A percentile compares a stretch with the other conserved stretches of the same genome.
phyloP scores from a whole-genome alignment of 2,888 invertebrate species.

The Drosophila multiciliata region DNA sequence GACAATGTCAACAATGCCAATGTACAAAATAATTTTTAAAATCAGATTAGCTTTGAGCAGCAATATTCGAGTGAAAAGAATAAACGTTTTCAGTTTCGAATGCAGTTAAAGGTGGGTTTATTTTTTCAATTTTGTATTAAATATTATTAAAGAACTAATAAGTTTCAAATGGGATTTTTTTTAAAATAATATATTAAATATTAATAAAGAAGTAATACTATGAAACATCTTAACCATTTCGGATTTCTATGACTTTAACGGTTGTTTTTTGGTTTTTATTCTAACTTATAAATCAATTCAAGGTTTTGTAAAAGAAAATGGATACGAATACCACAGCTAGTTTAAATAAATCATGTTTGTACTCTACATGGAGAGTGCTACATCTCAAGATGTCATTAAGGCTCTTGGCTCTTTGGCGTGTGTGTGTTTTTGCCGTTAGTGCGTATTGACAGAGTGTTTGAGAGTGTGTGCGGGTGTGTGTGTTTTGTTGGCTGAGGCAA shows the following conservation, averaged over 20 bases:
- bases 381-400: neutral
- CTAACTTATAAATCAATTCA: neutral
- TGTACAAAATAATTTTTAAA: neutral
- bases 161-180: neutral
- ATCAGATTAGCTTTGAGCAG: neutral
- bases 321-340: neutral
- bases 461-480: conserved; percentile 4
- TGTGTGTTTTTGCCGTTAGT: conserved; percentile 19
- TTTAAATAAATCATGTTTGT: neutral
- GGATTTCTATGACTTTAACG: neutral
- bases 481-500: conserved; percentile 17
- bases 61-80: neutral
- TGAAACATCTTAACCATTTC: neutral
- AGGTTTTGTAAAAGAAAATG: neutral
- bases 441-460: conserved; percentile 8
- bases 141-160: neutral
- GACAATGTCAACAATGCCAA: neutral
- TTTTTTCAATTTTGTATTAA: neutral
- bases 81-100: neutral
- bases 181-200: neutral
- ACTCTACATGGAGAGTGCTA: neutral
- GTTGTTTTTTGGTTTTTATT: neutral
- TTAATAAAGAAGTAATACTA: neutral
- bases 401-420: neutral
- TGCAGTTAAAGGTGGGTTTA: neutral